Conservation (phyloP, 2,797 vertebrate genomes). For the Gymnoscopelus braueri region DNA sequence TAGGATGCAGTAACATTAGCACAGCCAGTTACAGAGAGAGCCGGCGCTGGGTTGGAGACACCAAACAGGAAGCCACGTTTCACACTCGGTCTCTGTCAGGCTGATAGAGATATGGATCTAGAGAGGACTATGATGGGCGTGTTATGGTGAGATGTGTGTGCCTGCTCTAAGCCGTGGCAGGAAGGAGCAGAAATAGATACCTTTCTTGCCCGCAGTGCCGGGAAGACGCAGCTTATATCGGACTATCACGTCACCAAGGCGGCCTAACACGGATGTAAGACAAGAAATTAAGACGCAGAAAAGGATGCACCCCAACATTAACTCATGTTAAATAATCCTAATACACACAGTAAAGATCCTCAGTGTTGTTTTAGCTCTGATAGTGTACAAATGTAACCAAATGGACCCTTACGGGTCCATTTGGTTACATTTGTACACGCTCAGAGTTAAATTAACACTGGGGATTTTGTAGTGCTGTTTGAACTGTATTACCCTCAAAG, state of each 20-base stretch:
- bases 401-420: no score
- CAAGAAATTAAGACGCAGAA: conserved; percentile 46
- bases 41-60: conserved; percentile 61
- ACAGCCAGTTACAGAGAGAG: conserved; percentile 42
- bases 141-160: conserved; percentile 69
- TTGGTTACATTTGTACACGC: no score
- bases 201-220: conserved; percentile 62
- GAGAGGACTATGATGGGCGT: conserved; percentile 53
- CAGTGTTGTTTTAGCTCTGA: no score
- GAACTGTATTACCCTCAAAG: conserved; percentile 8
- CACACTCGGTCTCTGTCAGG: conserved; percentile 40
- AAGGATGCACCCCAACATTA: neutral
- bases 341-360: neutral
- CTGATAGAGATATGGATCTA: conserved; percentile 68
- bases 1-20: conserved; percentile 33
- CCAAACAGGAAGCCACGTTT: conserved; percentile 72
- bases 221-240: conserved; percentile 68
- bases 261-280: conserved; percentile 60
- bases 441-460: no score
- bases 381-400: no score
- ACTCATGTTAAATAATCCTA: conserved; percentile 16
- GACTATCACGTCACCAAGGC: conserved; percentile 51
- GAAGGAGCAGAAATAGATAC: conserved; percentile 77
- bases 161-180: conserved; percentile 60
- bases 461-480: neutral